Percentiles rank a stretch among this genome's conserved stretches.
Conservation (phyloP, 1,140 invertebrate genomes). For the Leptinotarsa undecemlineata region DNA sequence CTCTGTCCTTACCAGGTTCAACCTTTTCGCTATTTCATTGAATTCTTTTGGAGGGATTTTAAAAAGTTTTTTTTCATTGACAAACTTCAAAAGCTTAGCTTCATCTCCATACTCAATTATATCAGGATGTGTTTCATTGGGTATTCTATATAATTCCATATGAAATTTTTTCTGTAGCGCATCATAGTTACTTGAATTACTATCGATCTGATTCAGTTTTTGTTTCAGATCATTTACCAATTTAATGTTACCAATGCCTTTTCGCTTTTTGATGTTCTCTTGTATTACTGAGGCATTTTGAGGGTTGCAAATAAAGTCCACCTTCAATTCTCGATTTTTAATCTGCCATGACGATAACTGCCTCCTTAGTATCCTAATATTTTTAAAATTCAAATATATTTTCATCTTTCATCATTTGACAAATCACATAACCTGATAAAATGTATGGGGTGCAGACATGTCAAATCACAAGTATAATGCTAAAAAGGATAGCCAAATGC, state of each 20-base stretch:
- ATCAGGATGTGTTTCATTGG: slow-evolving; percentile 75
- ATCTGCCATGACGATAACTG: background rate
- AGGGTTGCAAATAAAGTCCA: slow-evolving; percentile 12
- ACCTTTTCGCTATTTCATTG: slow-evolving; percentile 62
- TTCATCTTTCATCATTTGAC: background rate
- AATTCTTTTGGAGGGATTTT: slow-evolving; percentile 64
- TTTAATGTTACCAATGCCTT: slow-evolving; percentile 71
- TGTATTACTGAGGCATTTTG: background rate
- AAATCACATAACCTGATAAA: too few relatives aligned
- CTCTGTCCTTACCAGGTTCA: slow-evolving; percentile 69
- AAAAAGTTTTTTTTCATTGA: slow-evolving; percentile 61
- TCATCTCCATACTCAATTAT: slow-evolving; percentile 62
- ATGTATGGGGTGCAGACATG: too few relatives aligned
- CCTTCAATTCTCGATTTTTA: background rate
- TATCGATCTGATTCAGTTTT: slow-evolving; percentile 46
- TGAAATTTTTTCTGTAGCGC: slow-evolving; percentile 57
- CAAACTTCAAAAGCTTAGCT: slow-evolving; percentile 63
- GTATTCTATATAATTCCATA: slow-evolving; percentile 68
- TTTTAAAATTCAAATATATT: background rate
- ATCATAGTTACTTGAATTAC: slow-evolving; percentile 39
- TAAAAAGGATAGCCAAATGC: too few relatives aligned
- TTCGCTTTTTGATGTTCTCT: slow-evolving; percentile 70
- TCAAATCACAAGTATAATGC: too few relatives aligned
- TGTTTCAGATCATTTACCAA: slow-evolving; percentile 61
- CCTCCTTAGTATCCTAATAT: background rate